These are phyloP conservation scores for Drosophila ogumai DNA, from an alignment of 1,140 invertebrate genomes.

Conservation along the genomic window DNA sequence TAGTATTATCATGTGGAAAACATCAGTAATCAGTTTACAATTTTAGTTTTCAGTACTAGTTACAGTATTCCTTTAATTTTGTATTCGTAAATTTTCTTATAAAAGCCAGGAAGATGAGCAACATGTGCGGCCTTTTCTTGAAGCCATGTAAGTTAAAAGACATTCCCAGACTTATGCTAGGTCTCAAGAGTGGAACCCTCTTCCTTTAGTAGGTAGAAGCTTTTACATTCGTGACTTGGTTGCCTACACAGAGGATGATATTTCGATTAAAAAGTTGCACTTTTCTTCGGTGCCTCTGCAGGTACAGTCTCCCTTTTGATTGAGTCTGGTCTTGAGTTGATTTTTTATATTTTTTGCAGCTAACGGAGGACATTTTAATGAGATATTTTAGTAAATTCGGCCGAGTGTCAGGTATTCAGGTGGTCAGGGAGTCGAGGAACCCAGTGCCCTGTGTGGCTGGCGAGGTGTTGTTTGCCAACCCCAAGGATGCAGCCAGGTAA, in stretches of 20 bases:
- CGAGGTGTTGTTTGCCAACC: constrained; percentile 39
- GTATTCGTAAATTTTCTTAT: background rate
- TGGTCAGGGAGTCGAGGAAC: background rate
- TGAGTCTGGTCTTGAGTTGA: background rate
- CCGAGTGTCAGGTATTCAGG: background rate
- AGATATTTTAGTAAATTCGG: background rate
- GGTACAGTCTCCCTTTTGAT: constrained; percentile 12
- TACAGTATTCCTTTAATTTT: background rate
- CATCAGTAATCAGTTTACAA: background rate
- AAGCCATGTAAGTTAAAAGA: background rate
- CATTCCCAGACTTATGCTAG: no score
- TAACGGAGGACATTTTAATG: background rate
- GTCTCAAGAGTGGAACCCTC: background rate
- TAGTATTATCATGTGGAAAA: background rate
- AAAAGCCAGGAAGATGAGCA: background rate
- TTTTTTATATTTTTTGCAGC: constrained; percentile 3
- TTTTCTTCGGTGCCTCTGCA: constrained; percentile 29
- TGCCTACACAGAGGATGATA: constrained; percentile 66
- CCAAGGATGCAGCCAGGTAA: constrained; percentile 58
- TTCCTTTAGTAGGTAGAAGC: constrained; percentile 15
- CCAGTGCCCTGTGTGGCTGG: constrained; percentile 4
- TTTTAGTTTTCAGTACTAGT: background rate
- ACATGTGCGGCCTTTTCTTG: background rate
- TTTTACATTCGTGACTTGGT: constrained; percentile 46
- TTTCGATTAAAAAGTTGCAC: constrained; percentile 51